Percentiles rank a stretch among this genome's conserved stretches.
Evolutionary conservation across 2,797 vertebrate genomes (phyloP).

Genomic region (Lacerta bilineata): DNA sequence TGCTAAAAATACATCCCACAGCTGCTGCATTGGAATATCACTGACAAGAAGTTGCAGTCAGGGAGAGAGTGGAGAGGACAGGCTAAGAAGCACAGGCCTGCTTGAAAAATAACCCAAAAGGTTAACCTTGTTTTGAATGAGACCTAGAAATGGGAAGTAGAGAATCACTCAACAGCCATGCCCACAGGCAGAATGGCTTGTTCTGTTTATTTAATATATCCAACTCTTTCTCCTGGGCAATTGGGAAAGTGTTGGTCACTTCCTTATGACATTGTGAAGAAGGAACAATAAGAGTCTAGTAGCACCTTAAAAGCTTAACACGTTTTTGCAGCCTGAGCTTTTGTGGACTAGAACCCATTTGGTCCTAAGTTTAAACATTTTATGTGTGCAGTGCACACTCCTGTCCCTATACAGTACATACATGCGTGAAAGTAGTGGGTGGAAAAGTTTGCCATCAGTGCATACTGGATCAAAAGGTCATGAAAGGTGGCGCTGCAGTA

Average conservation of each 20-base stretch:
- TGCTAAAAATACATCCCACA: conserved; percentile 73
- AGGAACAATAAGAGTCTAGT: neutral
- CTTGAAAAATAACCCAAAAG: conserved; percentile 13
- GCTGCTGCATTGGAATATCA: conserved; percentile 67
- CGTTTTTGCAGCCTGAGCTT: neutral
- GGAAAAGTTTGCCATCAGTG: neutral
- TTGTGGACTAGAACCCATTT: neutral
- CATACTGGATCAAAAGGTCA: neutral
- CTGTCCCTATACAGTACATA: neutral
- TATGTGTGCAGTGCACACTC: neutral
- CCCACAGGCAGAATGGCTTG: neutral
- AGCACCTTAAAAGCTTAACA: neutral
- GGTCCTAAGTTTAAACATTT: neutral
- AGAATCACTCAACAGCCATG: neutral
- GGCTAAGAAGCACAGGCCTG: neutral
- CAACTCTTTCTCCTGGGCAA: neutral
- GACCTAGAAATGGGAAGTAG: neutral
- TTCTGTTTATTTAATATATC: neutral
- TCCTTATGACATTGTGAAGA: neutral
- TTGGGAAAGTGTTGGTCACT: neutral
- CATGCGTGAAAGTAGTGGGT: too few species aligned
- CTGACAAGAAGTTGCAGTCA: conserved; percentile 43
- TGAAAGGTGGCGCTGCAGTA: neutral
- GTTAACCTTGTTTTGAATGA: conserved; percentile 39
- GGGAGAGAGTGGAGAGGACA: neutral